Percentiles rank a stretch among this genome's conserved stretches.
phyloP scores from a whole-genome alignment of 2,888 invertebrate species.

The Ferrisia virgata region DNA sequence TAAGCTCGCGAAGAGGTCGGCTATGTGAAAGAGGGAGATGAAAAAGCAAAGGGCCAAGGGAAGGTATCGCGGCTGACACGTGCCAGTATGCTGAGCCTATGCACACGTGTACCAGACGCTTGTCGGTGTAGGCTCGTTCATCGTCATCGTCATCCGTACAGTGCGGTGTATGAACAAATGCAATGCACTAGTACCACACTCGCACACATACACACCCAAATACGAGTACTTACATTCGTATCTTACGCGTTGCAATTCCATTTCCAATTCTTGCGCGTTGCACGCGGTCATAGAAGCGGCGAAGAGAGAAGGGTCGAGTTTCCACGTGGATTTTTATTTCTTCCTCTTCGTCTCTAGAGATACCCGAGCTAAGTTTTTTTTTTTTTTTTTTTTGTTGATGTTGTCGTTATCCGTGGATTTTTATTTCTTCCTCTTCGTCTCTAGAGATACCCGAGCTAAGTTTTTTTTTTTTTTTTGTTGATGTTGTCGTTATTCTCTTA shows the following conservation, averaged over 20 bases:
- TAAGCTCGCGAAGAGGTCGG: not conserved
- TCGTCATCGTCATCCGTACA: not conserved
- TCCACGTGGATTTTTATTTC: not conserved
- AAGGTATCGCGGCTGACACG: not conserved
- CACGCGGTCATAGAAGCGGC: not conserved
- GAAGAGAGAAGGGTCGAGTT: not conserved
- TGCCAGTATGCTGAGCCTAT: not conserved
- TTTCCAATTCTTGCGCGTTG: not conserved
- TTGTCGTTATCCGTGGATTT: not conserved
- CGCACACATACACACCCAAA: not conserved
- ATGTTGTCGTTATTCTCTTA: no score
- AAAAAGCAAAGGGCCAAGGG: not conserved
- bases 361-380: no score
- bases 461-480: not conserved
- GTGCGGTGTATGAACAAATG: not conserved
- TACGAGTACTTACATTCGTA: no score
- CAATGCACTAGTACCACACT: not conserved
- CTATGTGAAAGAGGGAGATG: not conserved
- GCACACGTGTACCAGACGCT: not conserved
- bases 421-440: not conserved
- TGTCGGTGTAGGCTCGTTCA: not conserved
- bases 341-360: not conserved
- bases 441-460: not conserved
- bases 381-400: not conserved
- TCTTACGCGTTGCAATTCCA: constrained; percentile 1